phyloP scores from a whole-genome alignment of 2,888 invertebrate genomes.

The Archips xylosteana region DNA sequence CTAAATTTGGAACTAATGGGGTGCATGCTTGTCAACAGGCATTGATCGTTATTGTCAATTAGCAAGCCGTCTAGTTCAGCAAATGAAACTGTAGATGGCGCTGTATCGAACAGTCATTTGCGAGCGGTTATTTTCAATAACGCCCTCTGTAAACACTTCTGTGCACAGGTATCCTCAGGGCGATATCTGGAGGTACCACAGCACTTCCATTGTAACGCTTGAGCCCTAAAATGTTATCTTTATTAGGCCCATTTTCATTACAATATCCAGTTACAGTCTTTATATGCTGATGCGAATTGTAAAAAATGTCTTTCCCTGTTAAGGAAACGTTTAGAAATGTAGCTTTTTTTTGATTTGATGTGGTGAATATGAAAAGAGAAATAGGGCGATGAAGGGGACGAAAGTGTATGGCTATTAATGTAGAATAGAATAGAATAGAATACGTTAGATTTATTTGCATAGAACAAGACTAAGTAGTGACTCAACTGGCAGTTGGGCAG shows the following conservation, averaged over 20 bases:
- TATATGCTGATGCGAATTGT: not conserved
- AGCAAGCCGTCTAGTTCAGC: no score
- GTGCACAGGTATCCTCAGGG: conserved; percentile 13
- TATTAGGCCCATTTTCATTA: conserved; percentile 19
- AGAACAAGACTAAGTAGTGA: no score
- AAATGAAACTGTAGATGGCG: no score
- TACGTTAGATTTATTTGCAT: no score
- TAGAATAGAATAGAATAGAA: no score
- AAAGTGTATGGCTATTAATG: no score
- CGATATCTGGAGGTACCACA: not conserved
- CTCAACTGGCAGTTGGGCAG: no score
- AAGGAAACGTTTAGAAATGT: not conserved
- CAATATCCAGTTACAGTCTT: not conserved
- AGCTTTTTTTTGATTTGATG: not conserved
- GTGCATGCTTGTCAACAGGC: no score
- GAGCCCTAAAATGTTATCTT: conserved; percentile 19
- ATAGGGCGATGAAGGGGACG: no score
- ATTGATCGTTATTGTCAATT: no score
- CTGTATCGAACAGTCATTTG: not conserved
- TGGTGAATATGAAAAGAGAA: not conserved
- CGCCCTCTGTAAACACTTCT: not conserved
- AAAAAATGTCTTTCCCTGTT: no score
- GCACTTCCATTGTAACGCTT: conserved; percentile 12
- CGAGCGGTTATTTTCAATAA: not conserved
- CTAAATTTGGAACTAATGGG: no score